Evolutionary conservation across 2,888 invertebrate genomes (phyloP).

Genomic region (Melieria crassipennis): DNA sequence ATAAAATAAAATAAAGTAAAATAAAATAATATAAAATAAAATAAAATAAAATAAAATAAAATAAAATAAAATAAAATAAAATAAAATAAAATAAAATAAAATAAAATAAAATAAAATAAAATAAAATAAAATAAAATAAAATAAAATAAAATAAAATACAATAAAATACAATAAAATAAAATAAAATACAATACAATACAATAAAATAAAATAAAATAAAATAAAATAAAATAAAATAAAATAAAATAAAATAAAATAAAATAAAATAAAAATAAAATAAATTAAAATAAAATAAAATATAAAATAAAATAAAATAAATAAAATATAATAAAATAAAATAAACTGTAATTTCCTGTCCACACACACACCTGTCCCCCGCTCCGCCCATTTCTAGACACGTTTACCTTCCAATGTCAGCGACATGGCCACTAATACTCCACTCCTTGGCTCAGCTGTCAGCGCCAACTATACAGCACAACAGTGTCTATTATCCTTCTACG

Average conservation of each 20-base stretch:
- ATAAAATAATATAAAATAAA: not conserved
- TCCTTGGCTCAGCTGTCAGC: too few relatives aligned
- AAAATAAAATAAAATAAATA: not conserved
- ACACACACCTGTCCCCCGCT: not conserved
- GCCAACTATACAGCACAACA: too few relatives aligned
- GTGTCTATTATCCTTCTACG: too few relatives aligned
- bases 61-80: not conserved
- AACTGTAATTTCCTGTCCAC: not conserved
- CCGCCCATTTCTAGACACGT: too few relatives aligned
- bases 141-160: slow-evolving; percentile 3
- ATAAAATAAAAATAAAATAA: not conserved
- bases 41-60: not conserved
- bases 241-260: not conserved
- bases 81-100: slow-evolving; percentile 1
- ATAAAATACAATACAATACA: not conserved
- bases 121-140: slow-evolving; percentile 5
- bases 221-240: not conserved
- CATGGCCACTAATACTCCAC: too few relatives aligned
- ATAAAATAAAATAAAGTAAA: not conserved
- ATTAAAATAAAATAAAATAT: slow-evolving; percentile 3
- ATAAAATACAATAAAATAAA: not conserved
- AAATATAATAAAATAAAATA: not conserved
- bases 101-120: slow-evolving; percentile 6
- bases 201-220: not conserved
- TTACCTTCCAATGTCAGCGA: too few relatives aligned